These are phyloP conservation scores for Papilio demoleus DNA, from an alignment of 2,888 invertebrate species.

Conservation along the genomic window DNA sequence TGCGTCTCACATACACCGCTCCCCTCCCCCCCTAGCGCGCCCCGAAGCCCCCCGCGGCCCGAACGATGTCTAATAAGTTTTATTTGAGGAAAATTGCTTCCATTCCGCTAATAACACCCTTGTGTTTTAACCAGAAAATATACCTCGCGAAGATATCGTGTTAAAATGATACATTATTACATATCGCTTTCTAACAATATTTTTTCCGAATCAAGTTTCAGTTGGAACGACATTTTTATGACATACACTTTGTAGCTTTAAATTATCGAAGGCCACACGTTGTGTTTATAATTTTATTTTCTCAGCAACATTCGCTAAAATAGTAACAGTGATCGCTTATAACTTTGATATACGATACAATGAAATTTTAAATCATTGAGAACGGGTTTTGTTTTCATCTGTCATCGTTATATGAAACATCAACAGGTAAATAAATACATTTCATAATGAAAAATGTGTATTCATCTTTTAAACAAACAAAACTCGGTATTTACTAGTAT, in stretches of 20 bases:
- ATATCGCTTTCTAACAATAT: conserved; percentile 1
- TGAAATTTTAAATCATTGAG: too few species aligned
- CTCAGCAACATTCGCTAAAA: too few species aligned
- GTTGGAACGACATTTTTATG: too few species aligned
- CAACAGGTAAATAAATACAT: neutral
- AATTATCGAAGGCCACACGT: too few species aligned
- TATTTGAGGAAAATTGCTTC: conserved; percentile 37
- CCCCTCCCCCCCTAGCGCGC: neutral
- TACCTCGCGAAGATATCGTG: conserved; percentile 41
- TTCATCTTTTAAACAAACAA: neutral
- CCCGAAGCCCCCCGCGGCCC: neutral
- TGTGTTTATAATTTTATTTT: too few species aligned
- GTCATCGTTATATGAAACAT: neutral
- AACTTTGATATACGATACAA: too few species aligned
- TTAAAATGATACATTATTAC: conserved; percentile 45
- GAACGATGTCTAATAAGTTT: conserved; percentile 35
- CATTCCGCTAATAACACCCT: conserved; percentile 38
- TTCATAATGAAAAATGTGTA: neutral
- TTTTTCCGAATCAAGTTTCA: neutral
- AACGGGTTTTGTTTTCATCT: neutral
- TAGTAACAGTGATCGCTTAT: too few species aligned
- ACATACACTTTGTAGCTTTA: too few species aligned
- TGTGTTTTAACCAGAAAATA: conserved; percentile 35
- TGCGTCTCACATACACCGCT: conserved; percentile 20
- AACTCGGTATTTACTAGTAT: neutral